These are phyloP conservation scores for Nannoperca australis DNA, from an alignment of 2,797 vertebrate genomes.

Conservation along the genomic window DNA sequence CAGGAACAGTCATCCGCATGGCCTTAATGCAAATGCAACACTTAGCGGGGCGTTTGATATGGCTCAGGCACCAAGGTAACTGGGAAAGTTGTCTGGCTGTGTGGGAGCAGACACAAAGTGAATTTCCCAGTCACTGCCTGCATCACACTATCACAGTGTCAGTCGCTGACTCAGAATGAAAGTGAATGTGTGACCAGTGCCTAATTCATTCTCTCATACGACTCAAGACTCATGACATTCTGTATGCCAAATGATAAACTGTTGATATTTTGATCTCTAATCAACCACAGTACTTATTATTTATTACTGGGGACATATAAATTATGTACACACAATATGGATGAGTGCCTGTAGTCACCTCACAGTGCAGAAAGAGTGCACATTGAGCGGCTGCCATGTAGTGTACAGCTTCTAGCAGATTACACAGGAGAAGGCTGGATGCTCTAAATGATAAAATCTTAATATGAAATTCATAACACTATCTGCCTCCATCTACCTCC, in stretches of 20 bases:
- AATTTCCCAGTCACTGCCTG: constrained; percentile 57
- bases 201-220: constrained; percentile 39
- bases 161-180: constrained; percentile 64
- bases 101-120: constrained; percentile 60
- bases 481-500: constrained; percentile 75
- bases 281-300: constrained; percentile 46
- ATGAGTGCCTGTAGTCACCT: constrained; percentile 58
- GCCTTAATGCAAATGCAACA: constrained; percentile 59
- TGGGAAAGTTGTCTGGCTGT: constrained; percentile 46
- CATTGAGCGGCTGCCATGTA: constrained; percentile 57
- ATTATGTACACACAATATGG: constrained; percentile 68
- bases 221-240: constrained; percentile 33
- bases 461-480: constrained; percentile 80
- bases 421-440: constrained; percentile 63
- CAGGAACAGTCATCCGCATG: constrained; percentile 48
- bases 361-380: constrained; percentile 48
- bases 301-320: constrained; percentile 47
- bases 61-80: constrained; percentile 40
- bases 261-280: constrained; percentile 70
- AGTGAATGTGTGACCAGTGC: constrained; percentile 60
- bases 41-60: constrained; percentile 1
- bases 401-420: constrained; percentile 66
- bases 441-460: constrained; percentile 79
- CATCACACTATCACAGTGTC: constrained; percentile 61
- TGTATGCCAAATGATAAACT: constrained; percentile 42